A percentile compares a stretch with the other conserved stretches of the same genome.
Conservation (phyloP, 1,140 invertebrate species). For the Parapsyche elsis region DNA sequence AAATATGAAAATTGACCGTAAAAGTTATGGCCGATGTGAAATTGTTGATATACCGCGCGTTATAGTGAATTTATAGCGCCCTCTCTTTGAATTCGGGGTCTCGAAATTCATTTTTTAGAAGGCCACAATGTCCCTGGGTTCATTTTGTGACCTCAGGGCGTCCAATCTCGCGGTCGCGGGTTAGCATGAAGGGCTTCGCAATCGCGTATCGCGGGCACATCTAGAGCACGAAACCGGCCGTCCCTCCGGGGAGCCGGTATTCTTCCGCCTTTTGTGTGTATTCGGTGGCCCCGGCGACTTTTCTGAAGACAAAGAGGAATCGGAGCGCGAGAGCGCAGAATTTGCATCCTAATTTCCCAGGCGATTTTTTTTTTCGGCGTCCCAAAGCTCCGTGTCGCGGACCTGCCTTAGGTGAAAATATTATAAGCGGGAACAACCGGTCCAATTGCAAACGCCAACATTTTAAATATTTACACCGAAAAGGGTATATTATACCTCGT, state of each 20-base stretch:
- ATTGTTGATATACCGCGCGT: neutral
- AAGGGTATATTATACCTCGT: too few relatives aligned
- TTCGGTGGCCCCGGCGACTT: constrained; percentile 20
- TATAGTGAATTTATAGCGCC: neutral
- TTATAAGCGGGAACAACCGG: constrained; percentile 34
- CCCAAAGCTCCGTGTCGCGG: constrained; percentile 7
- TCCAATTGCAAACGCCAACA: constrained; percentile 19
- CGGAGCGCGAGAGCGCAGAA: constrained; percentile 23
- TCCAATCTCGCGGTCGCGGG: constrained; percentile 22
- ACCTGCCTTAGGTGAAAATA: constrained; percentile 47
- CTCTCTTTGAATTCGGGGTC: too few relatives aligned
- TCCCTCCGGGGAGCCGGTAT: constrained; percentile 14
- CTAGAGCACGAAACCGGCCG: constrained; percentile 14
- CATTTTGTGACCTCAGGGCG: constrained; percentile 39
- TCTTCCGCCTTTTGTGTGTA: constrained; percentile 35
- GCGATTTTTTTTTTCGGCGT: constrained; percentile 52
- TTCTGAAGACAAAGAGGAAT: constrained; percentile 48
- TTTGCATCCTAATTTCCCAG: constrained; percentile 56
- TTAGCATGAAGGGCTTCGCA: constrained; percentile 19
- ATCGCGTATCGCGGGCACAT: neutral
- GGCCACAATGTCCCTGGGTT: neutral
- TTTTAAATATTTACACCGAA: constrained; percentile 28
- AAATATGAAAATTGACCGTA: neutral
- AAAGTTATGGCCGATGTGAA: neutral
- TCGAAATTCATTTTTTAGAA: too few relatives aligned